Evolutionary conservation across 2,113 vertebrate species (phyloP), one percentile per base, ranked within the genome.

Genomic region (Vulpes lagopus): DNA sequence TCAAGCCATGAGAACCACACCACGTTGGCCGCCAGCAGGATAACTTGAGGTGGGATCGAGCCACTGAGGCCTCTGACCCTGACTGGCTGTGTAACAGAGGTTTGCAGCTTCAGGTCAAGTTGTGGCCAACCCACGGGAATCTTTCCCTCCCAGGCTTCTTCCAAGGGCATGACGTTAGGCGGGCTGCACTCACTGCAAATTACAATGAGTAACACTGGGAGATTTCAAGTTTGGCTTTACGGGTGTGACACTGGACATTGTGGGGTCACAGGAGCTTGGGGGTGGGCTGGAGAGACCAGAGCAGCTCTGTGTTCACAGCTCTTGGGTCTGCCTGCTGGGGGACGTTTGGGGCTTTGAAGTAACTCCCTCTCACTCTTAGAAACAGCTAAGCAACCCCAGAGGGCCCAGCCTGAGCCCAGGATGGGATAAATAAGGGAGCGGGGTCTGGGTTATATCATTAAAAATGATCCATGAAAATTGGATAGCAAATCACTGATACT

Each of bases 241-340:
- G 16, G 27, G 1, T 78, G 32, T 43, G 62, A n/a, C 67, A 23
- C 8, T 16, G 1, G 27, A 22, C 49, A 30, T 55, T 60, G 9
- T 14, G 25, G 15, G 2, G 22, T 27, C 23, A 27, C 8, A 19
- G 6, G 62, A 32, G 4, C 35, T 57, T 51, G 2, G 15, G 11
- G 8, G 1, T 65, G 49, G 20, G 0, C 19, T 62, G 6, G 57
- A 20, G 65, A 81, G 1, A n/a, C 20, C 38, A 11, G 19, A 3
- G 23, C 8, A 78, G 17, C 9, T 20, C 53, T 53, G 1, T 53
- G 43, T 20, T 79, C 55, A 4, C 10, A n/a, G 27, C 7, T 69
- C 64, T 57, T 89, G 49, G 1, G 10, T 86, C 60, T 95, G 65
- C 3, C 32, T 23, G 8, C 38, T 25, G 22, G 2, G 35, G 3